A percentile compares a stretch with the other conserved stretches of the same genome.
These are phyloP conservation scores for Noctua janthina DNA, from an alignment of 2,888 invertebrate genomes.

Conservation along the genomic window DNA sequence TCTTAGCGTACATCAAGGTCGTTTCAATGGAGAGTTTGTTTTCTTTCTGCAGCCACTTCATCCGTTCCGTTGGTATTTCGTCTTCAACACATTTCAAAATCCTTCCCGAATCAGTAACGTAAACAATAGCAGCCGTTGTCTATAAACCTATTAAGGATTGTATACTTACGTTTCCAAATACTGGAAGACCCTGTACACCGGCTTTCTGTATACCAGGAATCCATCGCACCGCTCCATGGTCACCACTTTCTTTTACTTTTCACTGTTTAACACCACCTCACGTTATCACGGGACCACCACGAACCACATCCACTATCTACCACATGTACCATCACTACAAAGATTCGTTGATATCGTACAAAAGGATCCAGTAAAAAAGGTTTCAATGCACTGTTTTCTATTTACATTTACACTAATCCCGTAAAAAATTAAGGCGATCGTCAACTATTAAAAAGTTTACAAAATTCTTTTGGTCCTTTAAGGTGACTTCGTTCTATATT, in stretches of 20 bases:
- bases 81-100: neutral
- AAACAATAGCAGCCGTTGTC: neutral
- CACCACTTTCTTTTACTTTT: slow-evolving; percentile 65
- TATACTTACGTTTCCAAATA: slow-evolving; percentile 95
- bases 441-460: slow-evolving; percentile 79
- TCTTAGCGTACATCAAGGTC: slow-evolving; percentile 25
- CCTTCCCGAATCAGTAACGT: neutral
- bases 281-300: slow-evolving; percentile 71
- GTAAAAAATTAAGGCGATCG: slow-evolving; percentile 86
- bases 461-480: slow-evolving; percentile 88
- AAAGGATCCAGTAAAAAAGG: slow-evolving; percentile 63
- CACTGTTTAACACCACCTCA: slow-evolving; percentile 68
- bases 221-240: slow-evolving; percentile 95
- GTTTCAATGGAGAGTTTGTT: neutral
- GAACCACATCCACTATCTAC: slow-evolving; percentile 44
- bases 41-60: neutral
- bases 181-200: slow-evolving; percentile 95
- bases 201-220: slow-evolving; percentile 94
- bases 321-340: slow-evolving; percentile 59
- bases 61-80: neutral
- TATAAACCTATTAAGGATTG: neutral
- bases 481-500: slow-evolving; percentile 79
- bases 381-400: slow-evolving; percentile 48
- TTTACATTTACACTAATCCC: slow-evolving; percentile 73
- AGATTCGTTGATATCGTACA: slow-evolving; percentile 57